Evolutionary conservation across 2,888 invertebrate genomes (phyloP), one percentile per base, ranked within the genome.

Genomic region (Ferrisia virgata): DNA sequence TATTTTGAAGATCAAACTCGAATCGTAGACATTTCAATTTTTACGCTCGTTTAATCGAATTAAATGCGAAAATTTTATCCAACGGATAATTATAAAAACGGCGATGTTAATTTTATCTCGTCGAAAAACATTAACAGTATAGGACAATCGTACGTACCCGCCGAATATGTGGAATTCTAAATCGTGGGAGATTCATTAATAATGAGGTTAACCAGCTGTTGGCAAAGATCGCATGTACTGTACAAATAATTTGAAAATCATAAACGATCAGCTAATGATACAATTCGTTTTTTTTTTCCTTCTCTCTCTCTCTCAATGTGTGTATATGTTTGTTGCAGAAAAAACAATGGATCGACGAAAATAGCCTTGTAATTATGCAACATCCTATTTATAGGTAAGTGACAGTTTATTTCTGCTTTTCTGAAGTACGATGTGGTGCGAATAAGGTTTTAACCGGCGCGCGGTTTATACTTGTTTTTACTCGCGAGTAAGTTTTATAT

Each of bases 321-420:
- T 53, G 53, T 53, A 22, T 18, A 8, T 82, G 72, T 76, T 87
- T 90, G 85, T 87, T 91, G 85, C 91, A 95, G 94, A 93, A 94
- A 90, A 93, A 93, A 89, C 93, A 94, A 87, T 93, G 94, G 91
- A 92, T 93, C 89, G 94, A 96, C 88, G 95, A 93, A 87, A 91
- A 90, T 87, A 92, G 92, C 88, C 88, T 94, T 88, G 88, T 92
- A 87, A 91, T 98, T 87, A 94, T 97, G 92, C 94, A 96, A 87
- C 97, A 98, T 90, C 96, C 96, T 85, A 95, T 96, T 89, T 96
- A 94, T 90, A 95, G 93, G 90, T 92, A 88, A 86, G 87, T 86
- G 43, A 72, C 39, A 72, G 83, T 72, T 83, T 83, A 83, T 83
- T 83, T 83, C 83, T 83, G 83, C 69, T 83, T 76, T 83, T 83